Conservation (phyloP, 2,797 vertebrate genomes). For the Balearica regulorum region DNA sequence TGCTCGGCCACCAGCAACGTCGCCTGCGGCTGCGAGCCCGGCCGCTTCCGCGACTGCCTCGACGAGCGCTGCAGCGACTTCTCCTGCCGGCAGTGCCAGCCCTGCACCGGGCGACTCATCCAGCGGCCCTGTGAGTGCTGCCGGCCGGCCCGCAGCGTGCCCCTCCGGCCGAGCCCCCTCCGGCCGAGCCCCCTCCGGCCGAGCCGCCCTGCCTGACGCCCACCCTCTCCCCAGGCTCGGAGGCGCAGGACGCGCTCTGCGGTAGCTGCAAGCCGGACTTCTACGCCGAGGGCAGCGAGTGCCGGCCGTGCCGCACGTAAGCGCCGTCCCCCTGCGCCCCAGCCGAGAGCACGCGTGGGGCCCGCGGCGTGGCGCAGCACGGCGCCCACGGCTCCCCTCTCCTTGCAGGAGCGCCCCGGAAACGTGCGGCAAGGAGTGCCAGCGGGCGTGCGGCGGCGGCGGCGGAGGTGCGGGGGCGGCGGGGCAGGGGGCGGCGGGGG, state of each 20-base stretch:
- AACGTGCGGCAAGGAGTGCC: conserved; percentile 66
- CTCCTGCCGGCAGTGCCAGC: conserved; percentile 23
- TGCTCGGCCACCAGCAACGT: conserved; percentile 47
- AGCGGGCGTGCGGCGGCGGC: background rate
- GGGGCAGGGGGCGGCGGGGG: accelerated
- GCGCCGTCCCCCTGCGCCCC: background rate
- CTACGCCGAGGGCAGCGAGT: background rate
- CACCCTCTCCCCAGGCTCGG: background rate
- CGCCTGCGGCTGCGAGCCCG: conserved; percentile 56
- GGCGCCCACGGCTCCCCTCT: background rate
- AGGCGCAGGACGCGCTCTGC: background rate
- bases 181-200: background rate
- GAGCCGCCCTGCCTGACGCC: background rate
- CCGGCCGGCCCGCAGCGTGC: accelerated
- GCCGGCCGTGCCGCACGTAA: background rate
- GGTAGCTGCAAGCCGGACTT: conserved; percentile 26
- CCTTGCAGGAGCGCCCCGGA: background rate
- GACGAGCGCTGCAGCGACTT: background rate
- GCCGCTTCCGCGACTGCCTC: background rate
- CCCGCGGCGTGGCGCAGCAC: accelerated
- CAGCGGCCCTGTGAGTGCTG: conserved; percentile 34
- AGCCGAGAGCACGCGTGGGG: accelerated
- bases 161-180: background rate
- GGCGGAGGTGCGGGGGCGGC: background rate
- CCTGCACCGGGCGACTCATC: conserved; percentile 57